phyloP scores from a whole-genome alignment of 2,113 vertebrate species.

The Calonectris borealis region DNA sequence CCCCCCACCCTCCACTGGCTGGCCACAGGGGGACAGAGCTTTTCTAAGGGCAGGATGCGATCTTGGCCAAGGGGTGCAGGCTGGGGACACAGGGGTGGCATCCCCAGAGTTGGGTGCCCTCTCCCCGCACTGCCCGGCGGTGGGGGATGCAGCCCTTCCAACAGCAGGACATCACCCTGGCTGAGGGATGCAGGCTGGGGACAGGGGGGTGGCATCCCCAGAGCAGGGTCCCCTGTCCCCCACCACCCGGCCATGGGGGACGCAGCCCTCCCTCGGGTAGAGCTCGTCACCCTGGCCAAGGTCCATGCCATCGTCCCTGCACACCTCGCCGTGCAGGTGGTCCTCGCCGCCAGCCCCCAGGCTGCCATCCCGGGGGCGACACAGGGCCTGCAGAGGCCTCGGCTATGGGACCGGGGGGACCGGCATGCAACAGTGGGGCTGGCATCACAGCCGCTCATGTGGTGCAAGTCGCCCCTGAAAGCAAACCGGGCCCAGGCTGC shows the following conservation, averaged over 20 bases:
- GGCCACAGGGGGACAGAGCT: background rate
- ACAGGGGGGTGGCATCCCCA: background rate
- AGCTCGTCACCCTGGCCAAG: fast-evolving
- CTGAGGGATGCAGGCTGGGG: background rate
- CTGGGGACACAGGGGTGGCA: background rate
- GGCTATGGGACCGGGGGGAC: fast-evolving
- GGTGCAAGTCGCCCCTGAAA: background rate
- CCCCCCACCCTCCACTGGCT: background rate
- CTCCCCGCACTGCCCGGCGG: background rate
- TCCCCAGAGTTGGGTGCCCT: background rate
- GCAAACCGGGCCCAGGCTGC: background rate
- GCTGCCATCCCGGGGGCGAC: background rate
- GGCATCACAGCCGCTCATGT: background rate
- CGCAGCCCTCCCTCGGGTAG: background rate
- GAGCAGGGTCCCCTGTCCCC: background rate
- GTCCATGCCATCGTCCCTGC: background rate
- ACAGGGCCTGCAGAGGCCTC: fast-evolving
- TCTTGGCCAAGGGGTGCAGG: background rate
- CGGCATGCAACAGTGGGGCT: background rate
- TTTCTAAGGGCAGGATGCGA: background rate
- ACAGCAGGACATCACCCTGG: background rate
- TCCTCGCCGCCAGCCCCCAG: background rate
- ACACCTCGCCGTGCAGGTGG: fast-evolving
- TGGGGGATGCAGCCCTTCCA: background rate
- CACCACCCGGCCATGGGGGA: fast-evolving